Percentiles rank a stretch among this genome's conserved stretches.
Conservation (phyloP, 2,113 vertebrate species). For the Heterocephalus glaber region DNA sequence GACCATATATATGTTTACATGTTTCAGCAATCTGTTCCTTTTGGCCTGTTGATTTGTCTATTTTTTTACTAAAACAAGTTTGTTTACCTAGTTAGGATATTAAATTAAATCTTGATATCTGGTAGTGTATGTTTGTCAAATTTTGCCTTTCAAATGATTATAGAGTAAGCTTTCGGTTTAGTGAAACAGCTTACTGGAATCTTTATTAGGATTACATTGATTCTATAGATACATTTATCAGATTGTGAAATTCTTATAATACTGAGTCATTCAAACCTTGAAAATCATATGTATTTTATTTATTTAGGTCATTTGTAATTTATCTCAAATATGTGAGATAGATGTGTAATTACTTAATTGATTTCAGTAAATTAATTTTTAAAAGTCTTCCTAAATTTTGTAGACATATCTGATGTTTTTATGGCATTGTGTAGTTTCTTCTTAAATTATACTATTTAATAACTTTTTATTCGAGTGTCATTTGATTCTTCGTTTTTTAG, state of each 20-base stretch:
- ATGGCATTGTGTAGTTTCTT: neutral
- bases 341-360: neutral
- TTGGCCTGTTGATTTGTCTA: neutral
- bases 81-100: neutral
- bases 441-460: neutral
- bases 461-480: neutral
- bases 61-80: neutral
- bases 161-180: neutral
- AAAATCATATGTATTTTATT: neutral
- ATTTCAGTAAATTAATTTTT: neutral
- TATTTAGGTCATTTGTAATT: neutral
- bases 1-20: neutral
- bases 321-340: neutral
- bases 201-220: neutral
- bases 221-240: neutral
- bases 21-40: neutral
- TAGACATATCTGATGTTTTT: neutral
- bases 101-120: neutral
- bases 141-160: neutral
- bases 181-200: neutral
- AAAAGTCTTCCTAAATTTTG: neutral
- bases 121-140: neutral
- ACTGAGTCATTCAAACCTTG: neutral
- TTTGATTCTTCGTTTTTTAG: neutral
- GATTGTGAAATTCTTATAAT: neutral